Evolutionary conservation across 2,888 invertebrate species (phyloP).

Genomic region (Saturnia pavonia): DNA sequence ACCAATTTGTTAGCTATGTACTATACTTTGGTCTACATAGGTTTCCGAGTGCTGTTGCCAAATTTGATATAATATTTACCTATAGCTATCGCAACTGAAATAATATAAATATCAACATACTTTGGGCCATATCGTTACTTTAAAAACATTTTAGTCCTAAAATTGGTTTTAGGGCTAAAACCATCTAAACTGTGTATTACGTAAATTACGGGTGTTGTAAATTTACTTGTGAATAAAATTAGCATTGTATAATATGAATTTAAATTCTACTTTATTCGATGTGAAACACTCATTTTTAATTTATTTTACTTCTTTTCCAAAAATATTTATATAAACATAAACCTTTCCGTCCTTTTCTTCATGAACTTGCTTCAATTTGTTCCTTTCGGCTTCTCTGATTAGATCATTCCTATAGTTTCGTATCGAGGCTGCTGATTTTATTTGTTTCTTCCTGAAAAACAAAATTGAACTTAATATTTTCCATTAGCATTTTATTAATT

Average conservation of each 20-base stretch:
- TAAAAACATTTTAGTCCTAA: background rate
- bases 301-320: background rate
- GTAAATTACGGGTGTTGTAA: background rate
- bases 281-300: background rate
- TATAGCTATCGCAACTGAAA: background rate
- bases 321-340: conserved; percentile 20
- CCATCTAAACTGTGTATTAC: background rate
- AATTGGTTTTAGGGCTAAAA: background rate
- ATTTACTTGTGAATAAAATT: background rate
- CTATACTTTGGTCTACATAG: no score
- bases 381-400: conserved; percentile 70
- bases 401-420: conserved; percentile 69
- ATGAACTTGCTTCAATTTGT: conserved; percentile 70
- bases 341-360: conserved; percentile 75
- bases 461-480: background rate
- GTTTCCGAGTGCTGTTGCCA: background rate
- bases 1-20: background rate
- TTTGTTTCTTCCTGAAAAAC: conserved; percentile 62
- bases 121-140: background rate
- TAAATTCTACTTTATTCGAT: background rate
- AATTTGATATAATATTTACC: background rate
- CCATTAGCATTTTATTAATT: background rate
- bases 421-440: conserved; percentile 69
- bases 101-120: background rate
- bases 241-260: background rate